Base-by-base conservation (phyloP, 2,113 vertebrate genomes). In the Gopherus flavomarginatus region DNA sequence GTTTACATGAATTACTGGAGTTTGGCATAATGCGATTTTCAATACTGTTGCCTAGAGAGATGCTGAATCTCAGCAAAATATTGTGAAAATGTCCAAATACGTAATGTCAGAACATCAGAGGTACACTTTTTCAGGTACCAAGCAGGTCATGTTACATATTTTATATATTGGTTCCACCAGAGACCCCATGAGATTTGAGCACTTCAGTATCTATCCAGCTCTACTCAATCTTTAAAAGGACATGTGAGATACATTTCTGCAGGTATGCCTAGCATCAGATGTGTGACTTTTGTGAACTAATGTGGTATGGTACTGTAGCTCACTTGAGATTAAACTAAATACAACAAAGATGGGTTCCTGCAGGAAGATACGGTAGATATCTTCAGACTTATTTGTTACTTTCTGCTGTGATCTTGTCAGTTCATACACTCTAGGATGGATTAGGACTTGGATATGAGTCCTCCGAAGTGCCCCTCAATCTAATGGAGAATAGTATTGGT, bases 21-120 rank as follows among this genome's bases (percentile, higher is more conserved):
- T 89, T 47, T 90, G 92, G 69, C 85, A 62, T 91, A 96, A 95
- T 80, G 72, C 94, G 94, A 50, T 13, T 79, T 94, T 97, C 65
- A 82, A 47, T 52, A 86, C n/a, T 88, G 87, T 82, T 94, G 54
- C 62, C 94, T 88, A 86, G 65, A 94, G 35, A 53, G 84, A 81
- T 89, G 31, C 12, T 17, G 35, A 11, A 24, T 85, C 31, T 82
- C 85, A 87, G 85, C 84, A 89, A 83, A 86, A 54, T 57, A 78
- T 50, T 77, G 83, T 49, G 57, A 49, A 96, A 94, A 12, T 22
- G 26, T 4, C 31, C 3, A 3, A 83, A 16, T 3, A 78, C 26
- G 6, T 75, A 38, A 85, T 29, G 10, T 57, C 53, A 26, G 52
- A 11, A 17, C 5, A 53, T 1, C 27, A 53, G 49, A 6, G 49